phyloP scores from a whole-genome alignment of 1,140 invertebrate species.

The Helicorthomorpha holstii region DNA sequence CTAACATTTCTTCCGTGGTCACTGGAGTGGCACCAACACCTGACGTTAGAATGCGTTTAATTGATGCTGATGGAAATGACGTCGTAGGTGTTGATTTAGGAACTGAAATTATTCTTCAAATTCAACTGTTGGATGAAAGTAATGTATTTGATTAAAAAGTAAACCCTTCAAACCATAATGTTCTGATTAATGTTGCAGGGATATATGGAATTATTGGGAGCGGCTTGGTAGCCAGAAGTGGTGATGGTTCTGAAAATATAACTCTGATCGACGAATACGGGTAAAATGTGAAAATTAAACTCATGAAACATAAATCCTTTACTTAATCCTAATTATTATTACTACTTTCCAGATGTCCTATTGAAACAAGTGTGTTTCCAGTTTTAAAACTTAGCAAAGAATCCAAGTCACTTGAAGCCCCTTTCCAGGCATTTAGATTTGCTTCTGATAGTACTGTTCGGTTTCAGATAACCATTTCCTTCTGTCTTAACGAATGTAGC shows the following conservation, averaged over 20 bases:
- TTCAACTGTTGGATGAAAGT: not conserved
- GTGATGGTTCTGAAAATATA: slow-evolving; percentile 8
- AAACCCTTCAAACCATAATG: not conserved
- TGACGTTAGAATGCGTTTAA: not conserved
- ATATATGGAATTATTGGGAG: not conserved
- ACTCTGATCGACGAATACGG: not conserved
- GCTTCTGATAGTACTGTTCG: not conserved
- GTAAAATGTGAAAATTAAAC: not conserved
- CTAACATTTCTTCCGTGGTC: not conserved
- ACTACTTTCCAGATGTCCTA: not conserved
- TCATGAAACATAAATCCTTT: too few species aligned
- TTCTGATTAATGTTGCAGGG: not conserved
- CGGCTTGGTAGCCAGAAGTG: not conserved
- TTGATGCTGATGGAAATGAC: not conserved
- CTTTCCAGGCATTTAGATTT: slow-evolving; percentile 1
- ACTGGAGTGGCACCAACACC: not conserved
- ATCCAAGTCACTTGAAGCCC: not conserved
- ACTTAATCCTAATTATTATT: too few species aligned
- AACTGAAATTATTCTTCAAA: not conserved
- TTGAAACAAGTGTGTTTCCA: not conserved
- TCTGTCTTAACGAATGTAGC: not conserved
- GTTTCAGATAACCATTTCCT: not conserved
- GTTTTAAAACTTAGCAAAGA: not conserved
- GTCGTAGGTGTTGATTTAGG: not conserved
- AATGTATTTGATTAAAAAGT: too few species aligned